phyloP scores from a whole-genome alignment of 2,113 vertebrate species.

The Bettongia penicillata region DNA sequence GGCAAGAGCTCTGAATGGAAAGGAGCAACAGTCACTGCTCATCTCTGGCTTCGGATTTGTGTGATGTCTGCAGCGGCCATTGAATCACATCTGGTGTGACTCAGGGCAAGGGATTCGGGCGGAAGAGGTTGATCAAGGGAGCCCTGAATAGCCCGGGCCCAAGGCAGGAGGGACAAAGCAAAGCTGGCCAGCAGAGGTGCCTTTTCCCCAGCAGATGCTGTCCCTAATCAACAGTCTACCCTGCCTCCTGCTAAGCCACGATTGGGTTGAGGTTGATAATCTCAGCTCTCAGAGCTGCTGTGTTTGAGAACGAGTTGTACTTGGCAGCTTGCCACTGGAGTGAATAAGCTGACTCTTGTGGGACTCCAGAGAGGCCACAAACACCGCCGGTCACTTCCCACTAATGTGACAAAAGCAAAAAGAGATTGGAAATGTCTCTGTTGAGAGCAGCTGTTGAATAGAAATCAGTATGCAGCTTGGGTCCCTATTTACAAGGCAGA shows the following conservation, averaged over 20 bases:
- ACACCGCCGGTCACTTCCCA: conserved; percentile 78
- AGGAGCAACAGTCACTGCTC: neutral
- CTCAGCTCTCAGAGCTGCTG: conserved; percentile 67
- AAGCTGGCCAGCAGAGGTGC: conserved; percentile 10
- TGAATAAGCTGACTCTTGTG: conserved; percentile 77
- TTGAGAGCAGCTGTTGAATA: conserved; percentile 71
- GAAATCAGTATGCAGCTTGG: conserved; percentile 68
- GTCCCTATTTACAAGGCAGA: conserved; percentile 63
- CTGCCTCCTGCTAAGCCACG: conserved; percentile 65
- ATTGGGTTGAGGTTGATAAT: conserved; percentile 71
- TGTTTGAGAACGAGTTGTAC: conserved; percentile 80
- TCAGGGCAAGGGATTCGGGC: neutral
- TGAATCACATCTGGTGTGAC: neutral
- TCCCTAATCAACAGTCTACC: conserved; percentile 71
- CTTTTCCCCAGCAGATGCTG: neutral
- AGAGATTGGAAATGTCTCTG: conserved; percentile 75
- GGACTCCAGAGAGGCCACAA: conserved; percentile 80
- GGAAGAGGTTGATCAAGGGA: neutral
- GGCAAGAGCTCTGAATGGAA: neutral
- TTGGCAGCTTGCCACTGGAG: conserved; percentile 71
- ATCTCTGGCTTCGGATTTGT: neutral
- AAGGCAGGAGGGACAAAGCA: neutral
- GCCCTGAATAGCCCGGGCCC: neutral
- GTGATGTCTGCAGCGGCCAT: neutral
- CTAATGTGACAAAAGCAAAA: conserved; percentile 77